Base-by-base conservation (phyloP, 2,797 vertebrate species). In the Coreius guichenoti region DNA sequence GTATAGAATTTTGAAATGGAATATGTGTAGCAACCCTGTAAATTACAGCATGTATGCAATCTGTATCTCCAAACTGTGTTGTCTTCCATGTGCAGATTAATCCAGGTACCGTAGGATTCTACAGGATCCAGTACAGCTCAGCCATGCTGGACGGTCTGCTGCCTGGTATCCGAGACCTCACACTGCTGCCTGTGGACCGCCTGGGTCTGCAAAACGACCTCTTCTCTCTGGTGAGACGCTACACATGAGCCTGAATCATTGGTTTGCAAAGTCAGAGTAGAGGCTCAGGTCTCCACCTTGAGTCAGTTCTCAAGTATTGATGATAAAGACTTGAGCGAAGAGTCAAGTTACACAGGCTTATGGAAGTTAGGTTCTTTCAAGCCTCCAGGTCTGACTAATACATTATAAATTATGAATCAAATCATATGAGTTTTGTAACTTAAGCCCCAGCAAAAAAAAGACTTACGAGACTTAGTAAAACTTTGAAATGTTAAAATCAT, bases 141-240 rank as follows among this genome's bases (percentile, higher is more conserved):
- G 83, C 94, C 90, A 98, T 99, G 98, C 93, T 99, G 91, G 95
- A 98, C 85, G 96, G 95, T 89, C 94, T 99, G 85, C 93, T 99
- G 87, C 98, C 98, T 2, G 98, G 96, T 26, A 95, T 99, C 92
- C 89, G 94, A 84, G 96, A 99, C 94, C 97, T 98, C 91, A 97
- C 96, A 88, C 94, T 99, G 90, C 97, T 96, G 83, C 98, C 98
- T 0, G 98, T 99, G 88, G 98, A 99, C 93, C 95, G 98, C 63
- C 97, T 99, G 29, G 97, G 98, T 81, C 95, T 99, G 89, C 98
- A 99, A 94, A 99, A 99, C 33, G 98, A 99, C 92, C 97, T 99
- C 65, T 99, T 99, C 94, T 98, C 98, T 31, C 94, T 99, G 94
- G 98, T 99, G 91, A 97, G 94, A 45, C 0, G 0, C 11, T 31